Percentiles rank a stretch among this genome's conserved stretches.
phyloP scores from a whole-genome alignment of 2,113 vertebrate species.

The Ictalurus furcatus region DNA sequence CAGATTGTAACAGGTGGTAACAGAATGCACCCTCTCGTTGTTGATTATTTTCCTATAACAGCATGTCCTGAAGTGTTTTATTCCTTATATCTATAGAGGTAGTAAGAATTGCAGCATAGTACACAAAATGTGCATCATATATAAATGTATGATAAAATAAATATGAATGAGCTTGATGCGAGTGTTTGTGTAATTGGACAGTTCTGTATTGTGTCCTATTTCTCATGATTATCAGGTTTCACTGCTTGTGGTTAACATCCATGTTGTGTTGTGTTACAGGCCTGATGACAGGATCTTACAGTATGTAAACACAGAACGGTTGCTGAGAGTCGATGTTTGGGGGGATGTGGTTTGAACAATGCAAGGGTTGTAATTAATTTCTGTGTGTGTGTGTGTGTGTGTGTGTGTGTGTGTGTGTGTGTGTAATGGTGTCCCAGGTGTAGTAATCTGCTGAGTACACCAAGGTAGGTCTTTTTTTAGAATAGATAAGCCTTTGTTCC shows the following conservation, averaged over 20 bases:
- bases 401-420: background rate
- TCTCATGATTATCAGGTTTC: conserved; percentile 6
- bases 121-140: background rate
- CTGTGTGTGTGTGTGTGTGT: background rate
- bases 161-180: background rate
- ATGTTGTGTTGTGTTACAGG: background rate
- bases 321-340: background rate
- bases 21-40: background rate
- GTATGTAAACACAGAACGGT: background rate
- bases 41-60: background rate
- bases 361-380: background rate
- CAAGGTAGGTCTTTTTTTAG: conserved; percentile 22
- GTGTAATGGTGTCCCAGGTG: conserved; percentile 27
- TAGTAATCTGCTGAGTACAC: conserved; percentile 34
- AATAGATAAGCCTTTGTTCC: conserved; percentile 34
- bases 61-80: background rate
- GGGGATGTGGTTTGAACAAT: background rate
- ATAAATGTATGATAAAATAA: background rate
- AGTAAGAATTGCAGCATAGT: background rate
- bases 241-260: background rate
- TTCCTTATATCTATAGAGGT: background rate
- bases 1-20: background rate
- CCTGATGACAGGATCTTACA: background rate
- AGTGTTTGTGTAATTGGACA: background rate
- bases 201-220: background rate